These are phyloP conservation scores for Macrotus californicus DNA, from an alignment of 2,113 vertebrate genomes.

Conservation along the genomic window DNA sequence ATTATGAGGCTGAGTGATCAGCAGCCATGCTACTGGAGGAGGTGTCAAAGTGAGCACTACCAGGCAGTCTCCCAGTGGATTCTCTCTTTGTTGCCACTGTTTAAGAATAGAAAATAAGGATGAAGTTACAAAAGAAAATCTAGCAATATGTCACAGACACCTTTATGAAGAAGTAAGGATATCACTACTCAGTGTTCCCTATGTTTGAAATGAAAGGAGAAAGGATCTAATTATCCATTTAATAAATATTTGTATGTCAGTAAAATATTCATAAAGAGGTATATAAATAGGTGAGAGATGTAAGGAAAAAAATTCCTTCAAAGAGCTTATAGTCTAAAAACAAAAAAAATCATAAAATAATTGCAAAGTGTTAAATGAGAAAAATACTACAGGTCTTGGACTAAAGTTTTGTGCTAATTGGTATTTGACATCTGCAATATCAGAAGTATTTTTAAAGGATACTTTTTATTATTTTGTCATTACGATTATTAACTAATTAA, in stretches of 20 bases:
- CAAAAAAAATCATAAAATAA: neutral
- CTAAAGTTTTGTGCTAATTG: neutral
- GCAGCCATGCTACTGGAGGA: neutral
- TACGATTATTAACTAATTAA: constrained; percentile 7
- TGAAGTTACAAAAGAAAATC: neutral
- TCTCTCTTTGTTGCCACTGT: neutral
- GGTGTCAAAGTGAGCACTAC: neutral
- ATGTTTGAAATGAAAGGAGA: neutral
- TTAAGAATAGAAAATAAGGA: neutral
- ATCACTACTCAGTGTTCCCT: neutral
- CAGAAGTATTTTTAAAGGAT: constrained; percentile 3
- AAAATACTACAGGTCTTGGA: neutral
- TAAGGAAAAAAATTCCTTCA: neutral
- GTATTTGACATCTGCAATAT: neutral
- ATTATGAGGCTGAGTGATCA: neutral
- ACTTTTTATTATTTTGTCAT: constrained; percentile 37
- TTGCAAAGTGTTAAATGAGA: neutral
- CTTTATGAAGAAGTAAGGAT: neutral
- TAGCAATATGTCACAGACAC: neutral
- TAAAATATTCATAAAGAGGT: neutral
- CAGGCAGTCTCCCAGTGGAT: neutral
- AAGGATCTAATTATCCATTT: neutral
- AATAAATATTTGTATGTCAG: neutral
- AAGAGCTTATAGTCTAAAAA: constrained; percentile 19
- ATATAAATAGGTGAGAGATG: neutral